A percentile compares a stretch with the other conserved stretches of the same genome.
Conservation (phyloP, 1,140 invertebrate species). For the Drosophila arawakana region DNA sequence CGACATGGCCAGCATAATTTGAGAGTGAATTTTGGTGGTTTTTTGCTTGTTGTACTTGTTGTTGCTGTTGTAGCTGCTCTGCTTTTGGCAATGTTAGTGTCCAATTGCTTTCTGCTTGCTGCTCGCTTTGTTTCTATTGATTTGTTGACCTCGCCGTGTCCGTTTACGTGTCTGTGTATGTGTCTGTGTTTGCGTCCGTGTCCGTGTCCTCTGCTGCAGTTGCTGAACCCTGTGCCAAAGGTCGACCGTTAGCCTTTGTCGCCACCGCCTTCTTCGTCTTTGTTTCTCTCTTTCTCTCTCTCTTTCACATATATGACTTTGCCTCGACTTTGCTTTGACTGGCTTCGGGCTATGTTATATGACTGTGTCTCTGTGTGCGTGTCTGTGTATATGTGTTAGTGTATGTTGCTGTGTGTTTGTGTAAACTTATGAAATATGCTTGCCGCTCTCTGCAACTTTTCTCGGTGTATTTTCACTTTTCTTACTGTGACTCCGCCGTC, state of each 20-base stretch:
- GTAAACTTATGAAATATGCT: conserved; percentile 81
- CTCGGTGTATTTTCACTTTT: conserved; percentile 80
- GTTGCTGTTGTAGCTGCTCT: conserved; percentile 28
- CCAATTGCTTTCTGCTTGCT: conserved; percentile 37
- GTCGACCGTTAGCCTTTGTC: conserved; percentile 79
- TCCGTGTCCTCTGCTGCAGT: conserved; percentile 48
- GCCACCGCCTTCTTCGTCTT: conserved; percentile 14
- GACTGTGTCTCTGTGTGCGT: conserved; percentile 19
- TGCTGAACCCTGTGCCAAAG: conserved; percentile 77
- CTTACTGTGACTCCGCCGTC: conserved; percentile 49
- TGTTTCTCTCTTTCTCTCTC: neutral
- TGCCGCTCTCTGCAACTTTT: conserved; percentile 60
- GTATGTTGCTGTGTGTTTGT: conserved; percentile 27
- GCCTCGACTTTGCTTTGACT: conserved; percentile 48
- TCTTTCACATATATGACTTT: conserved; percentile 42
- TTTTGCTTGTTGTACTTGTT: conserved; percentile 16
- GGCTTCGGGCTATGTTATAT: conserved; percentile 54
- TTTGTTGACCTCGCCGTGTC: conserved; percentile 59
- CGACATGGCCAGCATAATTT: conserved; percentile 84
- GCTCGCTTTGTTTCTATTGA: conserved; percentile 57
- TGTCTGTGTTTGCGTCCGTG: conserved; percentile 36
- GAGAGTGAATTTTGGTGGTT: conserved; percentile 78
- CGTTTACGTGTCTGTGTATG: conserved; percentile 40
- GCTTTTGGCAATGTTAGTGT: conserved; percentile 21
- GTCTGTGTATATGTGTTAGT: conserved; percentile 15